Percentiles rank a stretch among this genome's conserved stretches.
phyloP scores from a whole-genome alignment of 2,888 invertebrate genomes.

The Nomada lathburiana region DNA sequence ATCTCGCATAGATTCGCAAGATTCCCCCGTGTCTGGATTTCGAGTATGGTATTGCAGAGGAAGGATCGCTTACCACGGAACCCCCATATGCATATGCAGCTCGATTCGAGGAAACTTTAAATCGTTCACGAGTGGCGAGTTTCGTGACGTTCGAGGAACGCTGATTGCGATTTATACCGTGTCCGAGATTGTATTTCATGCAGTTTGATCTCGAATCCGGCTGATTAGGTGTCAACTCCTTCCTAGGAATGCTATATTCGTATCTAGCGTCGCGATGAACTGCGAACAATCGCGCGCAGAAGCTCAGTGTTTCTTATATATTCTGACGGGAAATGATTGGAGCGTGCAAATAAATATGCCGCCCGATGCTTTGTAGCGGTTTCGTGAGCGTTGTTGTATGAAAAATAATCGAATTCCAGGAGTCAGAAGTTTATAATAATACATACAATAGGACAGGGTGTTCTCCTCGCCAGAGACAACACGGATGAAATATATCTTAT shows the following conservation, averaged over 20 bases:
- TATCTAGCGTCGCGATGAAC: conserved; percentile 1
- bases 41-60: neutral
- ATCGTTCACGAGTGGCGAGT: conserved; percentile 38
- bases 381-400: neutral
- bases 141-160: conserved; percentile 26
- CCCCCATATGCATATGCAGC: too few relatives aligned
- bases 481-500: neutral
- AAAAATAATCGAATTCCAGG: neutral
- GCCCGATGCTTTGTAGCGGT: neutral
- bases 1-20: conserved; percentile 52
- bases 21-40: conserved; percentile 37
- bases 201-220: conserved; percentile 15
- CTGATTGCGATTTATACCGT: conserved; percentile 58
- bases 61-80: neutral
- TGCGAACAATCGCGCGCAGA: neutral
- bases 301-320: neutral
- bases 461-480: neutral
- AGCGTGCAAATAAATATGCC: conserved; percentile 24
- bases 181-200: conserved; percentile 27
- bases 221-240: conserved; percentile 41
- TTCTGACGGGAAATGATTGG: conserved; percentile 1
- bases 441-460: neutral
- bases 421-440: neutral
- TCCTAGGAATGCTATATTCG: conserved; percentile 19
- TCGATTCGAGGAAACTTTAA: conserved; percentile 26